A percentile compares a stretch with the other conserved stretches of the same genome.
phyloP scores from a whole-genome alignment of 2,113 vertebrate genomes.

The Hippolais icterina region DNA sequence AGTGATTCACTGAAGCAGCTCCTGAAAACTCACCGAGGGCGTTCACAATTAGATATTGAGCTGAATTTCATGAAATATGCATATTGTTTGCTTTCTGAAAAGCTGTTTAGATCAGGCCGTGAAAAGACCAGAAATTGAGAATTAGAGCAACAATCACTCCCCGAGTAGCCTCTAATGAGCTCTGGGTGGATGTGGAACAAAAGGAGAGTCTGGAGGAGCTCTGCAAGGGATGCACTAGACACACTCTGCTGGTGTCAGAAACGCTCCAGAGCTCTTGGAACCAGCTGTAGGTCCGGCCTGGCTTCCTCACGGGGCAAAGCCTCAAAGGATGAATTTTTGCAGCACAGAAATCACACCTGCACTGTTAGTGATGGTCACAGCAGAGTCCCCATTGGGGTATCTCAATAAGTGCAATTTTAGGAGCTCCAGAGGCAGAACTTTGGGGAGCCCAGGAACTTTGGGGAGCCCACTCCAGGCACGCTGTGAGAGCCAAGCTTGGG shows the following conservation, averaged over 20 bases:
- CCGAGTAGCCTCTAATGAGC: not conserved
- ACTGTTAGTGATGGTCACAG: accelerated
- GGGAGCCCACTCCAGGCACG: accelerated
- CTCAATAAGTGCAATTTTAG: not conserved
- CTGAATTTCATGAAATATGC: conserved; percentile 69
- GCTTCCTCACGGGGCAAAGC: not conserved
- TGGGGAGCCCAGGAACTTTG: not conserved
- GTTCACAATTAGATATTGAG: conserved; percentile 63
- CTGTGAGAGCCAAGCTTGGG: accelerated
- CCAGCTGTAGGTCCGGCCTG: not conserved
- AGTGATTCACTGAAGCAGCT: not conserved
- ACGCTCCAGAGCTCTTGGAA: not conserved
- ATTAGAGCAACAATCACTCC: conserved; percentile 19
- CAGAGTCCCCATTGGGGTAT: not conserved
- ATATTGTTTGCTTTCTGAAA: conserved; percentile 56
- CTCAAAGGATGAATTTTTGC: not conserved
- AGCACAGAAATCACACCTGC: not conserved
- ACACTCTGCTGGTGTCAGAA: not conserved
- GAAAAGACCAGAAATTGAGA: conserved; percentile 41
- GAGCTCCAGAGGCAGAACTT: not conserved
- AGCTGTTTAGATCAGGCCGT: conserved; percentile 55
- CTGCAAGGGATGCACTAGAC: not conserved
- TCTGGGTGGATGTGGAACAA: not conserved
- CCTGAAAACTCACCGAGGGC: not conserved
- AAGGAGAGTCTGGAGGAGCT: not conserved